phyloP scores from a whole-genome alignment of 2,113 vertebrate genomes.

The Melanotaenia duboulayi region DNA sequence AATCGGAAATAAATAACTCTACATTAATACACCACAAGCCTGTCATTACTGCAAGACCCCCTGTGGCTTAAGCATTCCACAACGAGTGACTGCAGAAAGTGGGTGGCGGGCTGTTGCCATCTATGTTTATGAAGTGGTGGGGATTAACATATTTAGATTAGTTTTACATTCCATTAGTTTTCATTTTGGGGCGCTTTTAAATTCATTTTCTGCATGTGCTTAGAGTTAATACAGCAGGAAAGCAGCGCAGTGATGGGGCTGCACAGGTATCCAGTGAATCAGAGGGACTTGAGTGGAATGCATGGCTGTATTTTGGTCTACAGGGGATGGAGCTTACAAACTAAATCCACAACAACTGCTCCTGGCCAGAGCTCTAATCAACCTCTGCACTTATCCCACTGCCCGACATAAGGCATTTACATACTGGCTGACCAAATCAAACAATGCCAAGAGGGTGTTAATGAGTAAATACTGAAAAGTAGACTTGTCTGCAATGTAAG shows the following conservation, averaged over 20 bases:
- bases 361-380: conserved; percentile 42
- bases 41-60: conserved; percentile 79
- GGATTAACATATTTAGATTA: conserved; percentile 86
- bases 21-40: conserved; percentile 80
- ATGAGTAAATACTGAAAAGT: not conserved
- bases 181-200: conserved; percentile 64
- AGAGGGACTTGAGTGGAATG: conserved; percentile 59
- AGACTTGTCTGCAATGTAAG: too few species aligned
- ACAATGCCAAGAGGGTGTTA: conserved; percentile 24
- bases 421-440: conserved; percentile 37
- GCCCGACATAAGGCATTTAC: conserved; percentile 42
- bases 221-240: conserved; percentile 40
- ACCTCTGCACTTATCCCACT: conserved; percentile 37
- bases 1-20: conserved; percentile 82
- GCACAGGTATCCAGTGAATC: conserved; percentile 59
- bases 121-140: conserved; percentile 75
- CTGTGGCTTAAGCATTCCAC: conserved; percentile 78
- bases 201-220: conserved; percentile 46
- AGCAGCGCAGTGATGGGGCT: not conserved
- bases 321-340: conserved; percentile 43
- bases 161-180: conserved; percentile 82
- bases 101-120: conserved; percentile 63
- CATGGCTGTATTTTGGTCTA: conserved; percentile 34
- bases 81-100: conserved; percentile 68
- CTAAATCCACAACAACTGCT: conserved; percentile 54